Evolutionary conservation across 1,140 invertebrate species (phyloP).

Genomic region (Drosophila ficusphila): DNA sequence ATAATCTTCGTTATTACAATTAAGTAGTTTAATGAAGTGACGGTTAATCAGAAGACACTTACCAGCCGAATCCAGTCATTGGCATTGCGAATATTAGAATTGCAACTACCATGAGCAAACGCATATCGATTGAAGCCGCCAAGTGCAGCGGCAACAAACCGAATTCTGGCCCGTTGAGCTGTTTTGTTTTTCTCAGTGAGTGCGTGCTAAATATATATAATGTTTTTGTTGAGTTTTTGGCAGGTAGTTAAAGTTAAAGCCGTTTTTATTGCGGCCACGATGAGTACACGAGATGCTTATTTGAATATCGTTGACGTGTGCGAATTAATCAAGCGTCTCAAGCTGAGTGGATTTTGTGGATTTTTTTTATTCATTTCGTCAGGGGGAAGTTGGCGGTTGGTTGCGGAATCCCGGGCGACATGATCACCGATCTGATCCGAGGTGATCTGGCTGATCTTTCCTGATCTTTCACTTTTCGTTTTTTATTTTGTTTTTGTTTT

Average conservation of each 20-base stretch:
- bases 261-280: slow-evolving; percentile 60
- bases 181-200: slow-evolving; percentile 8
- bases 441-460: slow-evolving; percentile 7
- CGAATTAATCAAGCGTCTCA: slow-evolving; percentile 72
- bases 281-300: slow-evolving; percentile 66
- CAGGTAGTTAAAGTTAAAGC: slow-evolving; percentile 66
- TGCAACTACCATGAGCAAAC: slow-evolving; percentile 82
- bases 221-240: slow-evolving; percentile 40
- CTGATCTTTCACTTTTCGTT: slow-evolving; percentile 42
- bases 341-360: slow-evolving; percentile 37
- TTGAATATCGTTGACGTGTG: slow-evolving; percentile 63
- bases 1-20: too few relatives aligned
- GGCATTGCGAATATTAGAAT: slow-evolving; percentile 84
- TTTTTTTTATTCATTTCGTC: slow-evolving; percentile 14
- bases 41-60: slow-evolving; percentile 26
- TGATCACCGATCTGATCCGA: slow-evolving; percentile 25
- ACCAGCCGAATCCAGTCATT: slow-evolving; percentile 83
- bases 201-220: slow-evolving; percentile 17
- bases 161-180: slow-evolving; percentile 66
- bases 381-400: slow-evolving; percentile 32
- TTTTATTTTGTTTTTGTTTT: slow-evolving; percentile 11
- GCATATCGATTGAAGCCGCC: slow-evolving; percentile 80
- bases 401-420: slow-evolving; percentile 49
- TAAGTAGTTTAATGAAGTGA: not conserved
- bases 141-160: slow-evolving; percentile 73